Percentiles rank a stretch among this genome's conserved stretches.
Conservation (phyloP, 2,113 vertebrate species). For the Anoplopoma fimbria region DNA sequence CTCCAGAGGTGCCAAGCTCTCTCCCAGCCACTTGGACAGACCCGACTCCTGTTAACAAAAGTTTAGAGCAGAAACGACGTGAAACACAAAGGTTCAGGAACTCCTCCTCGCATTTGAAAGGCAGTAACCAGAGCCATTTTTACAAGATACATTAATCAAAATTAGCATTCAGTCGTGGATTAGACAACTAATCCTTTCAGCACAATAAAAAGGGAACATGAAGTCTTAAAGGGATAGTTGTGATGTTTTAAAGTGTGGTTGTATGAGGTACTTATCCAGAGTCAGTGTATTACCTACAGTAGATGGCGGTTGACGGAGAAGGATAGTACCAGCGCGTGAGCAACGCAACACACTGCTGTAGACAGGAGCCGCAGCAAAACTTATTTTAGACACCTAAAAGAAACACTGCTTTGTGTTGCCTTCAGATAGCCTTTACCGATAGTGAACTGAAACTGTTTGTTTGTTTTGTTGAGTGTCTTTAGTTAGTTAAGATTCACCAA, state of each 20-base stretch:
- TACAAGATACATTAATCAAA: neutral
- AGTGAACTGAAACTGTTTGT: too few species aligned
- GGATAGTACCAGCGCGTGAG: neutral
- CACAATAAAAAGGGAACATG: neutral
- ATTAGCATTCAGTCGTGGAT: neutral
- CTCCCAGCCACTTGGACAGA: slow-evolving; percentile 88
- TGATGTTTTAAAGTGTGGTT: neutral
- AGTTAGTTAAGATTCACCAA: too few species aligned
- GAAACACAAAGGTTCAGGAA: neutral
- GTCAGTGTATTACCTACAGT: neutral
- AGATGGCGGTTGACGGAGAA: neutral
- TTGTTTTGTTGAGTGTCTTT: too few species aligned
- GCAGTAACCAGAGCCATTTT: neutral
- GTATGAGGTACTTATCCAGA: neutral
- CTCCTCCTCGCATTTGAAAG: neutral
- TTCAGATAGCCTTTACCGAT: too few species aligned
- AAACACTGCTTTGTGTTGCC: too few species aligned
- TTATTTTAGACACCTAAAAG: too few species aligned
- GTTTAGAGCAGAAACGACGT: neutral
- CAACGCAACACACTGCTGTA: neutral
- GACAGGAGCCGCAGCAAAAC: neutral
- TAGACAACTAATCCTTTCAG: neutral
- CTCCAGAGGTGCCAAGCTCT: slow-evolving; percentile 86
- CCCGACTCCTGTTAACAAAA: slow-evolving; percentile 83
- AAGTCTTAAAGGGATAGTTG: neutral